Conservation (phyloP, 2,888 invertebrate genomes). For the Meghimatium bilineatum region DNA sequence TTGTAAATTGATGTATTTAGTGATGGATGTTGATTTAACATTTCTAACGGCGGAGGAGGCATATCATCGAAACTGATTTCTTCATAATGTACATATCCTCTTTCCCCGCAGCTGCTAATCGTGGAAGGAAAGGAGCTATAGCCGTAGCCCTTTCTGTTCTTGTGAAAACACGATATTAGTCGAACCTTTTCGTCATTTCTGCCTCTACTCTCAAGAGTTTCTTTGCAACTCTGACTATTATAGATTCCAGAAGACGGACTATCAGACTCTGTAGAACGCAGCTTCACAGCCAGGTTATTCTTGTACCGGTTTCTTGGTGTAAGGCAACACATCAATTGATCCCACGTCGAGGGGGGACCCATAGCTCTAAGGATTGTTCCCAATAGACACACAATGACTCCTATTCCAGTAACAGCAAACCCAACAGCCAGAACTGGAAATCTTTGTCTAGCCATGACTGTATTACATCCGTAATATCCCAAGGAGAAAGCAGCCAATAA, state of each 20-base stretch:
- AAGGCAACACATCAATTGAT: conserved; percentile 15
- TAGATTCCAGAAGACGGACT: background rate
- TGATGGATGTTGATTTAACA: background rate
- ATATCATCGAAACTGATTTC: conserved; percentile 32
- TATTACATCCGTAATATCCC: conserved; percentile 29
- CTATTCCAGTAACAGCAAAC: conserved; percentile 19
- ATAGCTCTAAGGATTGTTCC: conserved; percentile 32
- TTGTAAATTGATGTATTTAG: background rate
- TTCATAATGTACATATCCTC: conserved; percentile 28
- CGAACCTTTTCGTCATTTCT: background rate
- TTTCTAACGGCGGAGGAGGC: conserved; percentile 20
- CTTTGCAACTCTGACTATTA: no score
- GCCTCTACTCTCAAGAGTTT: background rate
- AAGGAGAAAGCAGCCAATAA: conserved; percentile 25
- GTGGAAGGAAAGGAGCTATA: conserved; percentile 22
- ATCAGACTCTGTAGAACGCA: background rate
- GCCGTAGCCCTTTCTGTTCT: background rate
- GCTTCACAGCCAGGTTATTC: background rate
- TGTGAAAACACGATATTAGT: background rate
- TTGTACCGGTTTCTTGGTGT: background rate
- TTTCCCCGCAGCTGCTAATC: background rate
- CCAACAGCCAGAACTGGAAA: conserved; percentile 20
- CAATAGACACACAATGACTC: background rate
- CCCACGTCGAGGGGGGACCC: conserved; percentile 24
- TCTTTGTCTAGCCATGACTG: conserved; percentile 6